A percentile compares a stretch with the other conserved stretches of the same genome.
These are phyloP conservation scores for Sciurus vulgaris DNA, from an alignment of 2,797 vertebrate species.

Conservation along the genomic window DNA sequence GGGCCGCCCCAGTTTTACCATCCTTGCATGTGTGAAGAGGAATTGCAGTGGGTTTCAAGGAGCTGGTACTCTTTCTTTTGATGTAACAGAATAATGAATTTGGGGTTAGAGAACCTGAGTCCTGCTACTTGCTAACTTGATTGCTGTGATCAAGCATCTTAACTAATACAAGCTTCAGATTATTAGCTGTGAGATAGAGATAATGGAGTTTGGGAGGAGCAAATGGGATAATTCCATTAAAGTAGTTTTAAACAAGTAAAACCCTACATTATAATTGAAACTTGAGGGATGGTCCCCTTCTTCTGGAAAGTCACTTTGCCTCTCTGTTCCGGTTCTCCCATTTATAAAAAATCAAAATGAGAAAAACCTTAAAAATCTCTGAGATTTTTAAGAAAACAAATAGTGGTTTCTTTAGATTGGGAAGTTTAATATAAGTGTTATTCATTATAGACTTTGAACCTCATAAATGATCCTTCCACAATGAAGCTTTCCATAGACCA, in stretches of 20 bases:
- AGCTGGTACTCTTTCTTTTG: background rate
- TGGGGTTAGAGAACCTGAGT: background rate
- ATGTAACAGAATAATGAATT: background rate
- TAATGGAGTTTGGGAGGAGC: background rate
- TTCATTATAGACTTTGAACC: background rate
- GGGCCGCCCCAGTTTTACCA: background rate
- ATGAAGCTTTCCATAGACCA: background rate
- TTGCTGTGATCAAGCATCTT: background rate
- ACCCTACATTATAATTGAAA: background rate
- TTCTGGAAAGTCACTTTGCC: constrained; percentile 53
- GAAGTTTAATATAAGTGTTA: background rate
- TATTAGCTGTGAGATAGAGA: constrained; percentile 51
- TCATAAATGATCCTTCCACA: background rate
- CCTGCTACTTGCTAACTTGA: background rate
- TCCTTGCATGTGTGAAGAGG: background rate
- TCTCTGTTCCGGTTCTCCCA: constrained; percentile 43
- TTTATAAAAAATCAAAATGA: constrained; percentile 71
- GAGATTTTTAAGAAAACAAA: constrained; percentile 54
- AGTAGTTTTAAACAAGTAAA: constrained; percentile 50
- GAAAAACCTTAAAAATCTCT: constrained; percentile 34
- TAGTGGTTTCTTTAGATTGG: constrained; percentile 51
- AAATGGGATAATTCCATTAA: background rate
- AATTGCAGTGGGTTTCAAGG: background rate
- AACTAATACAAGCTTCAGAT: background rate
- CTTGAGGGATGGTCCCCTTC: background rate